Conservation (phyloP, 2,113 vertebrate genomes). For the Xyliphius kryptos region DNA sequence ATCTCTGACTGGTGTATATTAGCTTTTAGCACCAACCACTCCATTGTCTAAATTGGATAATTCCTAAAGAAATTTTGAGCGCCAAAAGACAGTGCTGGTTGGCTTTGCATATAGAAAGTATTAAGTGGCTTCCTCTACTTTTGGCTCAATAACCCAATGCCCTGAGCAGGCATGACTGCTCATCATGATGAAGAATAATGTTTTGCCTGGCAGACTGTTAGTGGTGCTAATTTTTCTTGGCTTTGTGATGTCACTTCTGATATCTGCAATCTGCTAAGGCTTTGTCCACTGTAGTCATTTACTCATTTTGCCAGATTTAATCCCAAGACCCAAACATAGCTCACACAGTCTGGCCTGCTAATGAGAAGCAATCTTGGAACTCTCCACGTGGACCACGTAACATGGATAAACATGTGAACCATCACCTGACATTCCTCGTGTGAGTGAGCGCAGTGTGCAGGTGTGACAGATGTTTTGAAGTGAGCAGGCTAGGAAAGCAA, state of each 20-base stretch:
- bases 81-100: slow-evolving; percentile 23
- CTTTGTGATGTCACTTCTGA: slow-evolving; percentile 57
- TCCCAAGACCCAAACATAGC: slow-evolving; percentile 29
- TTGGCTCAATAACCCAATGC: slow-evolving; percentile 39
- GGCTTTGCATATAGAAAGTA: slow-evolving; percentile 35
- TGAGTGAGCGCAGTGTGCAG: slow-evolving; percentile 35
- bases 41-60: no score
- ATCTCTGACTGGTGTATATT: no score
- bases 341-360: slow-evolving; percentile 46
- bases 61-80: slow-evolving; percentile 1
- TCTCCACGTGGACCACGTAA: slow-evolving; percentile 36
- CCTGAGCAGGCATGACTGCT: slow-evolving; percentile 48
- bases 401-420: slow-evolving; percentile 37
- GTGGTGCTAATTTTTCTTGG: slow-evolving; percentile 55
- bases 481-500: slow-evolving; percentile 36
- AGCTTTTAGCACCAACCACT: no score
- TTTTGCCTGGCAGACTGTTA: slow-evolving; percentile 57
- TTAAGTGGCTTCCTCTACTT: slow-evolving; percentile 31
- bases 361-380: slow-evolving; percentile 47
- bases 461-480: slow-evolving; percentile 49
- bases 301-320: slow-evolving; percentile 36
- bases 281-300: slow-evolving; percentile 39
- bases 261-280: slow-evolving; percentile 52
- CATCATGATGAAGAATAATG: slow-evolving; percentile 58
- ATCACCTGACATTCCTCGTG: slow-evolving; percentile 43